phyloP scores from a whole-genome alignment of 2,797 vertebrate species.

The Neopelma chrysocephalum region DNA sequence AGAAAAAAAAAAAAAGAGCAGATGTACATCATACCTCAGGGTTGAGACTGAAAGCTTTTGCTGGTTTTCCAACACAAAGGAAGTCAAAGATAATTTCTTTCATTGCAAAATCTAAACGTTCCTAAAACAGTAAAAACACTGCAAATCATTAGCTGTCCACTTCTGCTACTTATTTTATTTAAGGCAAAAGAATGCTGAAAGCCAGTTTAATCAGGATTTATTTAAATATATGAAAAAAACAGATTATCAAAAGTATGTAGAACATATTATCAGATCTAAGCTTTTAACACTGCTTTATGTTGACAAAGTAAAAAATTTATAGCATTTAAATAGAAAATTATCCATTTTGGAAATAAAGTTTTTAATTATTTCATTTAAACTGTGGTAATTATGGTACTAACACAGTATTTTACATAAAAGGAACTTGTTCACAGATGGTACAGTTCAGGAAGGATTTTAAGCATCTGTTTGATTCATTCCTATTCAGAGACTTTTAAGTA shows the following conservation, averaged over 20 bases:
- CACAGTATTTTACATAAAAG: conserved; percentile 10
- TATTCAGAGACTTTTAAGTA: conserved; percentile 20
- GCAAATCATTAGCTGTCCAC: neutral
- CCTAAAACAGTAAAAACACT: conserved; percentile 77
- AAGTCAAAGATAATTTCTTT: conserved; percentile 99
- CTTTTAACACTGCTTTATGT: neutral
- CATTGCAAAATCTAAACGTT: conserved; percentile 99
- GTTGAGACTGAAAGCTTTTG: conserved; percentile 98
- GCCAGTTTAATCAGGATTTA: neutral
- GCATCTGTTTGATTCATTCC: conserved; percentile 14
- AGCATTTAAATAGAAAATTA: conserved; percentile 15
- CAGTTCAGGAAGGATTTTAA: conserved; percentile 15
- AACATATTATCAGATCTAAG: neutral
- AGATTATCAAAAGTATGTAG: neutral
- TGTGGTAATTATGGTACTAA: conserved; percentile 2
- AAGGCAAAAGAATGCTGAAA: neutral
- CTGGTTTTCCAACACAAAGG: conserved; percentile 96
- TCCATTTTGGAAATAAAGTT: neutral
- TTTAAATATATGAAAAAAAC: neutral
- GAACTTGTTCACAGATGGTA: conserved; percentile 24
- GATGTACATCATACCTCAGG: conserved; percentile 86
- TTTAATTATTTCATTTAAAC: conserved; percentile 54
- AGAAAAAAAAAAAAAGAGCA: neutral
- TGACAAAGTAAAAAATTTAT: neutral
- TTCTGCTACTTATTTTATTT: neutral